phyloP scores from a whole-genome alignment of 1,140 invertebrate species.

The Amphibalanus amphitrite region DNA sequence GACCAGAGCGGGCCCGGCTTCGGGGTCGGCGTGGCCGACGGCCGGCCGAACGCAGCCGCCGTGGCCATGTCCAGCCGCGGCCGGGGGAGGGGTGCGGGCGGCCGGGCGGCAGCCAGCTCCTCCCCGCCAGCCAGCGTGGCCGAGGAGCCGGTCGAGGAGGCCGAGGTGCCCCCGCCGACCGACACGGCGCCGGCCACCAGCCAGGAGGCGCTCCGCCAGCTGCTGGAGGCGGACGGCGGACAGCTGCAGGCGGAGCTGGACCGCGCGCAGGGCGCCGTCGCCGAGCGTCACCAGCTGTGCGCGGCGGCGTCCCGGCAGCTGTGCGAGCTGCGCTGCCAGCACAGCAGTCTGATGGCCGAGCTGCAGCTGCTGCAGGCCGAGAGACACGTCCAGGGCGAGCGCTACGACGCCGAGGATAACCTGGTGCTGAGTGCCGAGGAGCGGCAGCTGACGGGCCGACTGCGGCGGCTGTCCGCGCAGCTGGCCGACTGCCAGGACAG shows the following conservation, averaged over 20 bases:
- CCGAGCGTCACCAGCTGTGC: not conserved
- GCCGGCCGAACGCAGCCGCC: too few species aligned
- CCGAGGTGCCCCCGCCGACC: not conserved
- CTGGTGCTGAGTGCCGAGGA: not conserved
- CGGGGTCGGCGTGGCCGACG: not conserved
- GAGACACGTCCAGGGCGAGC: not conserved
- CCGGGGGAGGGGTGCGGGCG: too few species aligned
- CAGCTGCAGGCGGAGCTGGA: not conserved
- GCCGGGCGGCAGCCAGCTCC: too few species aligned
- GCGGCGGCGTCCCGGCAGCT: not conserved
- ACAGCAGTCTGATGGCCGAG: not conserved
- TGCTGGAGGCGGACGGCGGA: not conserved
- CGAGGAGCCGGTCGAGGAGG: not conserved
- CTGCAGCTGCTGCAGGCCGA: not conserved
- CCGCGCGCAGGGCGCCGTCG: not conserved
- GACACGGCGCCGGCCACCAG: not conserved
- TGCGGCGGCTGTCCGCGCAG: not conserved
- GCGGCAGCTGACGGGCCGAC: not conserved
- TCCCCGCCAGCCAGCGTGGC: not conserved
- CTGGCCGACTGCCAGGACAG: not conserved
- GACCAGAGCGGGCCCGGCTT: not conserved
- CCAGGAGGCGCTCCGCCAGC: not conserved
- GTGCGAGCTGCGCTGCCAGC: not conserved
- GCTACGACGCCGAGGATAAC: not conserved
- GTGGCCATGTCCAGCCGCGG: not conserved